Evolutionary conservation across 2,797 vertebrate genomes (phyloP).

Genomic region (Halcyon leucocephala): DNA sequence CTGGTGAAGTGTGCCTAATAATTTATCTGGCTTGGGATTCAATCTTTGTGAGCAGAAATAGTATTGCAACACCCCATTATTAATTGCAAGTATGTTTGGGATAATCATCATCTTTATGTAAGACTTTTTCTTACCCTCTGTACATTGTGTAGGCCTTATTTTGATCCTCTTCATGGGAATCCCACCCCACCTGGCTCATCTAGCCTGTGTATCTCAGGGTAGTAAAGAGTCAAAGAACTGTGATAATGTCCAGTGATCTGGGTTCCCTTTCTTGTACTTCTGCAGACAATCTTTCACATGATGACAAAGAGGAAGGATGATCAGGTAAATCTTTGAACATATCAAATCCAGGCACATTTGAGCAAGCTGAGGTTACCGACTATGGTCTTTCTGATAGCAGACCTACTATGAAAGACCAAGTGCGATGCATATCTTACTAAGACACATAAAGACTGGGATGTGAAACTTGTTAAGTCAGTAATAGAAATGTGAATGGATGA

Average conservation of each 20-base stretch:
- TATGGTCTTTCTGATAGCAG: background rate
- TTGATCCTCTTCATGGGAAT: background rate
- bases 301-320: background rate
- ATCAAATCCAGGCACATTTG: background rate
- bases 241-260: background rate
- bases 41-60: background rate
- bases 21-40: background rate
- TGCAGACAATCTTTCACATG: background rate
- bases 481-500: background rate
- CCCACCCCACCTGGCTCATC: background rate
- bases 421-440: accelerated
- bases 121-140: background rate
- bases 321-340: background rate
- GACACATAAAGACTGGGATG: background rate
- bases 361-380: background rate
- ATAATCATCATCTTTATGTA: accelerated
- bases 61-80: background rate
- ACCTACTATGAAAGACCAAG: background rate
- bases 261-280: background rate
- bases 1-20: background rate
- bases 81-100: background rate
- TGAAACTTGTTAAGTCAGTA: background rate
- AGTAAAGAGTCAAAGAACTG: background rate
- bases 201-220: background rate
- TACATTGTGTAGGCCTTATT: background rate